A percentile compares a stretch with the other conserved stretches of the same genome.
These are phyloP conservation scores for Gambusia yucatana DNA, from an alignment of 2,797 vertebrate genomes.

Conservation along the genomic window DNA sequence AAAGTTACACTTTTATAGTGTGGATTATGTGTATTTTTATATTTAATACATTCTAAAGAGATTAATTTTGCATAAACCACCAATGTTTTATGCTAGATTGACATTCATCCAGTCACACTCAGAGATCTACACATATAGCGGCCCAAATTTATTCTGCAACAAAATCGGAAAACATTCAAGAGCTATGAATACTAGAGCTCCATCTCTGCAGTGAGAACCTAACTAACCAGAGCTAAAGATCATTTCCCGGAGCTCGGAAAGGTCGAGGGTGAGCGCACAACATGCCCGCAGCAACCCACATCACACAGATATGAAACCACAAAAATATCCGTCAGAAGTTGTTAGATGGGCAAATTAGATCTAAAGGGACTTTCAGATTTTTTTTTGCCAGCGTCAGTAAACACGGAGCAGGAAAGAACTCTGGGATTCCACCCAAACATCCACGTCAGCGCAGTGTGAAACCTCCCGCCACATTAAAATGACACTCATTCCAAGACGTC, in stretches of 20 bases:
- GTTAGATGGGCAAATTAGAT: conserved; percentile 11
- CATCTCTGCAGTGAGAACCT: conserved; percentile 20
- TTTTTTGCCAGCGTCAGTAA: conserved; percentile 12
- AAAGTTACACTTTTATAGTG: not conserved
- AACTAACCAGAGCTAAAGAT: conserved; percentile 50
- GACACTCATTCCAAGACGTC: conserved; percentile 16
- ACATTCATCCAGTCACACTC: not conserved
- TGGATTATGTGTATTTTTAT: not conserved
- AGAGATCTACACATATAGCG: not conserved
- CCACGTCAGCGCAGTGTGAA: conserved; percentile 23
- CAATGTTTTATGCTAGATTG: not conserved
- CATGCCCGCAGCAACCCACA: conserved; percentile 45
- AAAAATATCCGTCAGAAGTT: conserved; percentile 42
- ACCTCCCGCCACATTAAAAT: conserved; percentile 16
- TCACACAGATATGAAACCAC: conserved; percentile 40
- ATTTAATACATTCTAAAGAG: not conserved
- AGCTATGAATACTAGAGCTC: not conserved
- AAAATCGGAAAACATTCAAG: not conserved
- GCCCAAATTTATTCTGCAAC: too few relatives aligned
- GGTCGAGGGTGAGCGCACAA: conserved; percentile 35
- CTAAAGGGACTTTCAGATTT: conserved; percentile 16
- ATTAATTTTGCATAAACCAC: not conserved
- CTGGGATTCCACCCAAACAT: conserved; percentile 50
- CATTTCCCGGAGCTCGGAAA: conserved; percentile 47
- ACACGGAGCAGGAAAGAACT: conserved; percentile 24